These are phyloP conservation scores for Megalops atlanticus DNA, from an alignment of 2,113 vertebrate genomes.

Conservation along the genomic window DNA sequence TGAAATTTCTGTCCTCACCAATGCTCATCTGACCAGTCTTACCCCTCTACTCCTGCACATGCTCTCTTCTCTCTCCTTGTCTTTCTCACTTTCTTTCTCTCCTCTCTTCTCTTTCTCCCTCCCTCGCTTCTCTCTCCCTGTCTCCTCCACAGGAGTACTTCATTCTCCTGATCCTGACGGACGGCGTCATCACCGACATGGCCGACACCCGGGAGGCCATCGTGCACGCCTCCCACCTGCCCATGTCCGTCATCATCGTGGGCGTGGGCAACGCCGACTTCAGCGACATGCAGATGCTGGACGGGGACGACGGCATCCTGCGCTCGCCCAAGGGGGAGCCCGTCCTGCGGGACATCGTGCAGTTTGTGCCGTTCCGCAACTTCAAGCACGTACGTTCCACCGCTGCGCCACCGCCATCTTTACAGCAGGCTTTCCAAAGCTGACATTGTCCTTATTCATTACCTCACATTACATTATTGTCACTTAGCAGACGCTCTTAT, in stretches of 20 bases:
- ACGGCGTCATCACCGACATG: slow-evolving; percentile 98
- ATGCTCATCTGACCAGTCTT: no score
- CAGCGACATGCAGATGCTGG: slow-evolving; percentile 98
- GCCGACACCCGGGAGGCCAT: slow-evolving; percentile 96
- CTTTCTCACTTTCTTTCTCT: no score
- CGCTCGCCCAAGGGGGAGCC: slow-evolving; percentile 95
- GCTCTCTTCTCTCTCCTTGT: no score
- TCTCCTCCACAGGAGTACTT: slow-evolving; percentile 88
- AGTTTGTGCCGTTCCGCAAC: slow-evolving; percentile 97
- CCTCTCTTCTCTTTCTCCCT: no score
- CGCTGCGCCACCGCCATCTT: neutral
- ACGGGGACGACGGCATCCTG: slow-evolving; percentile 93
- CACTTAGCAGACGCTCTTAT: no score
- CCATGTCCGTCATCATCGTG: slow-evolving; percentile 98
- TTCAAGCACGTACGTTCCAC: slow-evolving; percentile 91
- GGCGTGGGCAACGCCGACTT: slow-evolving; percentile 95
- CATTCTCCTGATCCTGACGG: slow-evolving; percentile 95
- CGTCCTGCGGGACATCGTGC: slow-evolving; percentile 93
- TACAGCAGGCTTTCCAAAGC: no score
- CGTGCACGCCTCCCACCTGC: slow-evolving; percentile 93
- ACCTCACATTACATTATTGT: no score
- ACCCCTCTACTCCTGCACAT: no score
- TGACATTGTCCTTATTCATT: no score
- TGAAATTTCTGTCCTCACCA: no score
- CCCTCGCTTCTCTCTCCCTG: neutral